phyloP scores from a whole-genome alignment of 2,888 invertebrate genomes.

The Lasius platythorax region DNA sequence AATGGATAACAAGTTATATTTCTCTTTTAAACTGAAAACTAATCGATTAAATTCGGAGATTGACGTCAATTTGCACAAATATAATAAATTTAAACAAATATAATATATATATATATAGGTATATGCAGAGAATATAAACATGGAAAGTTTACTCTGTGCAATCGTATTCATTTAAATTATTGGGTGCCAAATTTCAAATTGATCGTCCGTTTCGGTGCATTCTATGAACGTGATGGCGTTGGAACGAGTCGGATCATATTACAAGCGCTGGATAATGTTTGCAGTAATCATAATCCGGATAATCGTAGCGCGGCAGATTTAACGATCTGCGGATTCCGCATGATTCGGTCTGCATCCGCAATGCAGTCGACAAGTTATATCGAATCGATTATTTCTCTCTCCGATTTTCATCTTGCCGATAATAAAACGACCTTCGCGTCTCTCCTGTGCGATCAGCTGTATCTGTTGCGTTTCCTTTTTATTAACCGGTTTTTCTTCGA shows the following conservation, averaged over 20 bases:
- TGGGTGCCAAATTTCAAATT: constrained; percentile 36
- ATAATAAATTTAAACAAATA: neutral
- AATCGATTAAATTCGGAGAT: neutral
- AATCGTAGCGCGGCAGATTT: constrained; percentile 16
- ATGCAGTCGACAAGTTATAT: constrained; percentile 1
- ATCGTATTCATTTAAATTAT: constrained; percentile 18
- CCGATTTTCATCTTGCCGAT: constrained; percentile 17
- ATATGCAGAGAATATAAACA: neutral
- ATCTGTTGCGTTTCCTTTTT: constrained; percentile 20
- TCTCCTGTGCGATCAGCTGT: constrained; percentile 5
- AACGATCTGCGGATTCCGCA: constrained; percentile 23
- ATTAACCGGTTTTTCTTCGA: constrained; percentile 40
- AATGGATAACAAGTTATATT: neutral
- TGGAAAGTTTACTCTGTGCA: constrained; percentile 5
- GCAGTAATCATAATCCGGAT: constrained; percentile 43
- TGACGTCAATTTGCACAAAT: neutral
- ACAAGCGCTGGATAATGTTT: constrained; percentile 44
- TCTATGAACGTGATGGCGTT: neutral
- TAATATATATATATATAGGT: neutral
- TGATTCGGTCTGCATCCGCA: constrained; percentile 22
- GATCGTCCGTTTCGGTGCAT: neutral
- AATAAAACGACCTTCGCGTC: constrained; percentile 56
- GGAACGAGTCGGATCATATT: constrained; percentile 2
- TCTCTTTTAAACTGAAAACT: neutral
- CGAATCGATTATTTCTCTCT: constrained; percentile 29